Percentiles rank a stretch among this genome's conserved stretches.
These are phyloP conservation scores for Pseudorasbora parva DNA, from an alignment of 2,113 vertebrate genomes.

Conservation along the genomic window DNA sequence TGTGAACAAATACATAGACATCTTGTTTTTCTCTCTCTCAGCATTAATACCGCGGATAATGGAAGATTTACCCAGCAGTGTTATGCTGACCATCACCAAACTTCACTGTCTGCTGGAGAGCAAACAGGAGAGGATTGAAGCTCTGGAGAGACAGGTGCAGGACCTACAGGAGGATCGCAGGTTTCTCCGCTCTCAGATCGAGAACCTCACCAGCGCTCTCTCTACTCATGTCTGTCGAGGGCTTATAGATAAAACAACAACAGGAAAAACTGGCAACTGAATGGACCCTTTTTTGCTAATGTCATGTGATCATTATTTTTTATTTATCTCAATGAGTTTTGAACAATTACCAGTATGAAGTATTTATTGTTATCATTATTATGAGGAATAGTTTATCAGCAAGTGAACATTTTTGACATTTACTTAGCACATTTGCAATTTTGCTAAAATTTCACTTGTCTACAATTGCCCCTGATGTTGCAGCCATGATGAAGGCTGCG, in stretches of 20 bases:
- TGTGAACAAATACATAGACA: neutral
- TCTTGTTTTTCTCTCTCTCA: neutral
- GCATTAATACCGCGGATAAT: conserved; percentile 54
- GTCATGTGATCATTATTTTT: neutral
- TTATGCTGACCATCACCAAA: conserved; percentile 76
- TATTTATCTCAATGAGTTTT: neutral
- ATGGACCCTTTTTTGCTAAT: neutral
- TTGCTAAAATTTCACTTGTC: no score
- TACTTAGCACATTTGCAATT: no score
- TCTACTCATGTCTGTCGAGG: conserved; percentile 58
- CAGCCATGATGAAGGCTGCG: no score
- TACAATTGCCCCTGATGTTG: no score
- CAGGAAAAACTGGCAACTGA: neutral
- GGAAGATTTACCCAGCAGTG: conserved; percentile 66
- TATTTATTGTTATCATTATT: neutral
- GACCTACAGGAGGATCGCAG: conserved; percentile 78
- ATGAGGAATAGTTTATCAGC: neutral
- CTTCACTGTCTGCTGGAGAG: conserved; percentile 76
- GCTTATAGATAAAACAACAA: conserved; percentile 39
- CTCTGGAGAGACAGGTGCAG: conserved; percentile 74
- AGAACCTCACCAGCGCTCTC: conserved; percentile 74
- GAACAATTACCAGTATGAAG: neutral
- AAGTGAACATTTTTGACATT: neutral
- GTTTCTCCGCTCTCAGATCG: conserved; percentile 76
- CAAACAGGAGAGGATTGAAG: conserved; percentile 72